Base-by-base conservation (phyloP, 2,113 vertebrate genomes). In the Heterotis niloticus region DNA sequence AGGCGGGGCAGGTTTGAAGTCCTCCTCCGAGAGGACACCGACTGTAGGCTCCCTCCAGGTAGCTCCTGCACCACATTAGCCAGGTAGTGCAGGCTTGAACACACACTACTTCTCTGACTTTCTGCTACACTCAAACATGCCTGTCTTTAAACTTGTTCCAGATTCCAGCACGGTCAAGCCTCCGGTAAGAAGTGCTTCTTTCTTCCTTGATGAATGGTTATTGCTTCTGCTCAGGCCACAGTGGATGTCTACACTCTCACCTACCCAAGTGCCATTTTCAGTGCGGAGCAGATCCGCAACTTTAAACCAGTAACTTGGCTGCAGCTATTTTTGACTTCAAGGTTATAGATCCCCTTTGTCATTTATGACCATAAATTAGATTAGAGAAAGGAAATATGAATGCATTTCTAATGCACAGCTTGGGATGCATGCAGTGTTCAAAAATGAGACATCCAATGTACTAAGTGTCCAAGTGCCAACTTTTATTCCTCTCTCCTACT, bases 131-230 rank as follows among this genome's bases (percentile, higher is more conserved):
- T 90, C 91, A 92, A 93, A n/a, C 84, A 91, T 94, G 90, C 92
- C 89, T 34, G 90, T 93, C 89, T 94, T 94, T 87, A 91, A 90
- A 78, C 91, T 92, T 78, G 83, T 95, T 95, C 91, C 94, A 98
- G 97, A 96, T 82, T 88, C 90, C 28, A 90, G 90, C 77, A 93
- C 88, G 81, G 80, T 83, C 81, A 96, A 92, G 84, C 78, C 90
- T 0, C 93, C 94, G 95, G 97, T 98, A 94, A 95, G 94, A 86
- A 64, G n/a, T 1, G 34, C 1, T 0, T 44, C 20, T 44, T 59
- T 62, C 62, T 62, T 62, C 59, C 34, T 7, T 44, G 34, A 44
- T 7, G 34, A 44, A 2, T 44, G 34, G 7, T 7, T 2, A 7
- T 7, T 44, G 34, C 7, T 44, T 44, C 34, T 7, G 7, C 7